A percentile compares a stretch with the other conserved stretches of the same genome.
These are phyloP conservation scores for Misgurnus anguillicaudatus DNA, from an alignment of 2,113 vertebrate genomes.

Conservation along the genomic window DNA sequence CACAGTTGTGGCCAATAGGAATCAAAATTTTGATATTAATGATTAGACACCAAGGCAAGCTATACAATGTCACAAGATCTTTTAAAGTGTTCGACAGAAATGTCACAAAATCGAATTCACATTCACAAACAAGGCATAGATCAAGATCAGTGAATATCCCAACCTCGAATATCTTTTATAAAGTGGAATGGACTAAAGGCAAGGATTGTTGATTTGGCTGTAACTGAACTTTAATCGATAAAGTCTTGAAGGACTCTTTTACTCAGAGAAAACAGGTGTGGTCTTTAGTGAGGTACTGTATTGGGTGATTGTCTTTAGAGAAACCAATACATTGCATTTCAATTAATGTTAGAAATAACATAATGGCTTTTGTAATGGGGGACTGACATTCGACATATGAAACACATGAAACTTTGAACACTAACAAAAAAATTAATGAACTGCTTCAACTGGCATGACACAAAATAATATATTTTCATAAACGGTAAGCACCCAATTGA, in stretches of 20 bases:
- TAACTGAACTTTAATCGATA: not conserved
- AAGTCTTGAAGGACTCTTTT: not conserved
- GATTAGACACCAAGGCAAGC: no score
- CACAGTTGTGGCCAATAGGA: no score
- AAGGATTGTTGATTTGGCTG: not conserved
- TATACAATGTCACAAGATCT: no score
- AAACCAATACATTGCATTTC: not conserved
- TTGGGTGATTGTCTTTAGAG: not conserved
- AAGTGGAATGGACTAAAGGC: not conserved
- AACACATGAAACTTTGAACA: not conserved
- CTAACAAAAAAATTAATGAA: not conserved
- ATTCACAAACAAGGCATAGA: not conserved
- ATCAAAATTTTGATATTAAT: no score
- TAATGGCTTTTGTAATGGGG: not conserved
- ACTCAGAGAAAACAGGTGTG: not conserved
- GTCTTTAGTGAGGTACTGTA: not conserved
- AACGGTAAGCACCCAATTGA: no score
- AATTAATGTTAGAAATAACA: not conserved
- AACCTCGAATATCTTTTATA: not conserved
- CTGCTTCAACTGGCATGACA: not conserved
- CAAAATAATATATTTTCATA: no score
- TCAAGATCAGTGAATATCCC: not conserved
- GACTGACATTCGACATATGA: not conserved
- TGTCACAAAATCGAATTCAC: not conserved
- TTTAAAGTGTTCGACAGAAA: no score